These are phyloP conservation scores for Eueides isabella DNA, from an alignment of 1,140 invertebrate genomes.

Conservation along the genomic window DNA sequence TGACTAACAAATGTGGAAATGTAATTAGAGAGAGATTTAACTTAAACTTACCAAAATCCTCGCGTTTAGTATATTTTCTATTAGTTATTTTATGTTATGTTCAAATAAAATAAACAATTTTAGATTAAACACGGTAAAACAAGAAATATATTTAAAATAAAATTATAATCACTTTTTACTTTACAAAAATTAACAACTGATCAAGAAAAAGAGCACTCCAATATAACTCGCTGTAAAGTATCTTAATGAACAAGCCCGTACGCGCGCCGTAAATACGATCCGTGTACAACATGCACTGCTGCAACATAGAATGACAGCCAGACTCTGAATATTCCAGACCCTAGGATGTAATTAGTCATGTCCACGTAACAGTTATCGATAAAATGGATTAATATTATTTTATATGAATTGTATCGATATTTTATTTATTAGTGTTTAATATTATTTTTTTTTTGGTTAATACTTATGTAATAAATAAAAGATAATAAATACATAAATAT, in stretches of 20 bases:
- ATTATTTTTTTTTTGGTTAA: neutral
- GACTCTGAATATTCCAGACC: neutral
- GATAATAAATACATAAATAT: no score
- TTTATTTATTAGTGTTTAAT: neutral
- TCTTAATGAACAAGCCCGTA: neutral
- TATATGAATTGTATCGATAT: neutral
- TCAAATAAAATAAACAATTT: no score
- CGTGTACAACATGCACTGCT: neutral
- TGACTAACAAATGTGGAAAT: no score
- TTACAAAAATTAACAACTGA: no score
- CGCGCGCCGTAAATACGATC: neutral
- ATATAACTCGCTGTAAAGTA: neutral
- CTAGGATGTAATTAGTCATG: conserved; percentile 5
- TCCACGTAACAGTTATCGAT: neutral
- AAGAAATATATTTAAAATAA: no score
- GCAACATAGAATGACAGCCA: neutral
- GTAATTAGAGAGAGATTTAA: no score
- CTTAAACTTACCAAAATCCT: no score
- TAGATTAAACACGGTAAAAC: no score
- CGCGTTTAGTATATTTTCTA: no score
- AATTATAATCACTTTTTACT: no score
- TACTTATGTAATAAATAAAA: neutral
- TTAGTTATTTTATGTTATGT: no score
- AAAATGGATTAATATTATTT: neutral
- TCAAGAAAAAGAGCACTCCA: no score